These are phyloP conservation scores for Erithacus rubecula DNA, from an alignment of 2,797 vertebrate species.

Conservation along the genomic window DNA sequence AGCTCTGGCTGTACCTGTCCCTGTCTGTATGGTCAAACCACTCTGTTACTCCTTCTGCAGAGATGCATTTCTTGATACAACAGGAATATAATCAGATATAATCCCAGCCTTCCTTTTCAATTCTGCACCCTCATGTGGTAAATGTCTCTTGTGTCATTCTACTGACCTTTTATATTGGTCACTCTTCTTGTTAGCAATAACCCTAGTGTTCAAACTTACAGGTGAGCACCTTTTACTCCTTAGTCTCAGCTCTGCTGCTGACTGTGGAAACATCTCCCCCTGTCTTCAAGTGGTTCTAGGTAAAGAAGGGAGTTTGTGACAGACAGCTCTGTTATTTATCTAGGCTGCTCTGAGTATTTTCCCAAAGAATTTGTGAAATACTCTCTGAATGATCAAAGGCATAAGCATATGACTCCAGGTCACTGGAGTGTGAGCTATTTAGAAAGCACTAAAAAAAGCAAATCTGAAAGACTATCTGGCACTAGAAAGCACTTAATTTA, in stretches of 20 bases:
- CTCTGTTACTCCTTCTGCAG: not conserved
- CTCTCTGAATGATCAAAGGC: not conserved
- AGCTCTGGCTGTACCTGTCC: not conserved
- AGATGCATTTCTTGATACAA: not conserved
- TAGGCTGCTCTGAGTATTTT: not conserved
- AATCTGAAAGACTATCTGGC: not conserved
- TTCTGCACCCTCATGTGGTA: not conserved
- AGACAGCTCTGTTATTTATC: not conserved
- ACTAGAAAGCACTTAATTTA: constrained; percentile 30
- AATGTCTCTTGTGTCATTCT: not conserved
- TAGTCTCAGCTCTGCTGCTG: not conserved
- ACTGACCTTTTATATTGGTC: not conserved
- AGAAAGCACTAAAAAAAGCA: not conserved
- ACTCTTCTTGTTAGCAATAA: not conserved
- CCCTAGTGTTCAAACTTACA: not conserved
- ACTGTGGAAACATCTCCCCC: constrained; percentile 37
- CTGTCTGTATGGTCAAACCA: not conserved
- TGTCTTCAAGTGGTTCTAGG: not conserved
- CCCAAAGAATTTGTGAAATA: constrained; percentile 15
- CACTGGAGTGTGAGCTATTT: constrained; percentile 6
- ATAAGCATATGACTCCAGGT: constrained; percentile 7
- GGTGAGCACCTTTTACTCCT: not conserved
- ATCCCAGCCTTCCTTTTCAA: not conserved
- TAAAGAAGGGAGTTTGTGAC: not conserved
- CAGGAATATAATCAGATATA: not conserved